Conservation (phyloP, 2,888 invertebrate genomes). For the Rhagonycha fulva region DNA sequence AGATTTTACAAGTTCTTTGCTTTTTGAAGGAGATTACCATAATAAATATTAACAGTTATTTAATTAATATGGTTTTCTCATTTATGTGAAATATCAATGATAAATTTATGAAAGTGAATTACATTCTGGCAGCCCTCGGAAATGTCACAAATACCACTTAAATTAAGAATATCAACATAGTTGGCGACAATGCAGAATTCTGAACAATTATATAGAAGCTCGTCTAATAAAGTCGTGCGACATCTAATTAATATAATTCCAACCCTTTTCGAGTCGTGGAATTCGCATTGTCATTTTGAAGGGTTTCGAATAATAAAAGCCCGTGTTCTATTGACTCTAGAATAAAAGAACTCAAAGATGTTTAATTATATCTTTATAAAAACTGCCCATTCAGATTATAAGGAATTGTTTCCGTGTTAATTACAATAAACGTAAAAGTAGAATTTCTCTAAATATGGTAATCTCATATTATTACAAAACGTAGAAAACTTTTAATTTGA, state of each 20-base stretch:
- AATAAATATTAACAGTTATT: neutral
- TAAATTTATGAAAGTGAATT: slow-evolving; percentile 7
- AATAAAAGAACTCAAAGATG: slow-evolving; percentile 43
- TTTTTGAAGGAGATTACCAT: neutral
- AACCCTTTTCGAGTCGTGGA: slow-evolving; percentile 45
- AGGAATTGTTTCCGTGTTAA: slow-evolving; percentile 39
- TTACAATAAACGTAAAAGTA: slow-evolving; percentile 32
- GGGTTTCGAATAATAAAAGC: slow-evolving; percentile 41
- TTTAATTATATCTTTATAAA: slow-evolving; percentile 49
- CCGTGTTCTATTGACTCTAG: slow-evolving; percentile 41
- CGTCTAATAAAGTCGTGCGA: slow-evolving; percentile 47
- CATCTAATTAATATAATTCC: slow-evolving; percentile 50
- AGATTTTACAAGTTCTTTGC: neutral
- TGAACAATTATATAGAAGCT: slow-evolving; percentile 25
- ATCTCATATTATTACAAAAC: neutral
- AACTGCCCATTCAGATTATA: slow-evolving; percentile 38
- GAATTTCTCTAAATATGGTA: neutral
- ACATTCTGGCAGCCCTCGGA: slow-evolving; percentile 6
- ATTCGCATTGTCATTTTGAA: slow-evolving; percentile 46
- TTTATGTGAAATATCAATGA: neutral
- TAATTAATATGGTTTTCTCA: neutral
- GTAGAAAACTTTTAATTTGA: neutral
- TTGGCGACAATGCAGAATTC: slow-evolving; percentile 29
- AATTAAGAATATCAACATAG: slow-evolving; percentile 29
- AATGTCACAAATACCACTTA: slow-evolving; percentile 18